Evolutionary conservation across 2,797 vertebrate genomes (phyloP), one percentile per base, ranked within the genome.

Genomic region (Hemitrygon akajei): DNA sequence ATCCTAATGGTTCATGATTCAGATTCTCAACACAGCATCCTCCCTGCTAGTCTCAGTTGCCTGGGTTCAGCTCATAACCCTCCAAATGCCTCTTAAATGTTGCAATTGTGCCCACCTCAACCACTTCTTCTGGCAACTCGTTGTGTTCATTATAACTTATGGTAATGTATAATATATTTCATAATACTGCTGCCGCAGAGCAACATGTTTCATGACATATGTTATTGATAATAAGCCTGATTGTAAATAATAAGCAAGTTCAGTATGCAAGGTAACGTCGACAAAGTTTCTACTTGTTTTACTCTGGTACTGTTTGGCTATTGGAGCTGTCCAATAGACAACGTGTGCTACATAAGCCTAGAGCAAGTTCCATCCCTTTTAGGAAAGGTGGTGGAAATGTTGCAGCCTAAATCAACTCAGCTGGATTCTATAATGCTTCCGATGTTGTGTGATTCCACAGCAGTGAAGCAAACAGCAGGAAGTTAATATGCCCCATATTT

Each of bases 391-490:
- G 84, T 63, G 56, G 18, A 87, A 63, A n/a, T 66, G 86, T 20
- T 11, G 12, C 5, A 63, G 27, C 58, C 30, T 27, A 60, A 14
- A n/a, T 89, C 60, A 69, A 20, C 86, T 87, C 58, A 87, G 56
- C 12, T 87, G 16, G 63, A 69, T 69, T 37, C 63, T 69, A 9
- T 87, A n/a, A 66, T 69, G 37, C 16, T 16, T 37, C 77, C 2
- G 14, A 79, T 79, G 34, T 77, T 77, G 84, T 69, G n/a, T 89
- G n/a, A 69, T 69, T 69, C 86, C n/a, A 69, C 30, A 69, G n/a
- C 86, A 89, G 18, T 89, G 86, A 89, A 66, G 60, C 63, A 69
- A 66, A 10, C 20, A 69, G n/a, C 60, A 89, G 86, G 86, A 89
- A 89, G 86, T 89, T 25, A 69, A 18, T 9, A 18, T 25, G n/a